Evolutionary conservation across 1,140 invertebrate species (phyloP), one percentile per base, ranked within the genome.

Genomic region (Pectinophora gossypiella): DNA sequence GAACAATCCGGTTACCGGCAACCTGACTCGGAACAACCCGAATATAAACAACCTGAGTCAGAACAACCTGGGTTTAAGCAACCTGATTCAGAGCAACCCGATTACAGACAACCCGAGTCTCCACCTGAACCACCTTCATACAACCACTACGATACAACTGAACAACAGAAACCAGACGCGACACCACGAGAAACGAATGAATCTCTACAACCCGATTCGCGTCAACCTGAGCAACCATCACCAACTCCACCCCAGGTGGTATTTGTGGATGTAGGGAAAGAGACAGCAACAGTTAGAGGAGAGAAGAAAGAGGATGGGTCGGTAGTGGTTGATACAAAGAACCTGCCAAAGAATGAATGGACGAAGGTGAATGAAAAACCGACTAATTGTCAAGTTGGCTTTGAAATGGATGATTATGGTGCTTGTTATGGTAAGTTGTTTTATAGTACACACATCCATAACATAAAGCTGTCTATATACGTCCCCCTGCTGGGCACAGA

Each of bases 381-480:
- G 4, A 45, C 5, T 13, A 53, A 79, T 56, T 87, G 81, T 77
- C 60, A 91, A 62, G 56, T 63, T 51, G 88, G 94, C 82, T 90
- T 90, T 90, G 72, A 81, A 59, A 76, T 77, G 69, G 85, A 88
- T 67, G 47, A 62, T 1, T 80, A 65, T 49, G 82, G 81, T 22
- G 72, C 72, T 51, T 89, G 87, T 56, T 67, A 73, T 51, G 87
- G 87, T 88, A 63, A 62, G 71, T 57, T 38, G 35, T 48, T 59
- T 48, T 38, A 19, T 22, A 36, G 7, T 36, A n/a, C 3, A n/a
- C 15, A 12, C 12, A 12, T 6, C 12, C 12, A 27, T 27, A 27
- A 27, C 5, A 5, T 27, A 27, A 27, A 27, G 12, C 23, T 27
- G n/a, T n/a, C n/a, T n/a, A n/a, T n/a, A n/a, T n/a, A n/a, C n/a